phyloP scores from a whole-genome alignment of 92 coral and sea anemone species.

The Zoanthus solanderi region DNA sequence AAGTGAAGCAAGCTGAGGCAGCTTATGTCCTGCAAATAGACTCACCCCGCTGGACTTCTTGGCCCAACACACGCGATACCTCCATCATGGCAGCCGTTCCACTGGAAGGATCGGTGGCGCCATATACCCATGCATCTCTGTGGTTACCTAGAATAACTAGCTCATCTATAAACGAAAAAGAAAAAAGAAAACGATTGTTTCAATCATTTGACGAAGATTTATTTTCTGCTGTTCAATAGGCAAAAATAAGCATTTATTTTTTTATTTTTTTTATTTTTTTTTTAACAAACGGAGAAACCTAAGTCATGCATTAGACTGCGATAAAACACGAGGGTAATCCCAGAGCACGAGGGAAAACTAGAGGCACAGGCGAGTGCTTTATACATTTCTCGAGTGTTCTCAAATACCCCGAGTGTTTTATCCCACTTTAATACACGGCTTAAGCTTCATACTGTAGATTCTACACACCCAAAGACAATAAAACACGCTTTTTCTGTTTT shows the following conservation, averaged over 20 bases:
- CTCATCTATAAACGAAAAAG: slow-evolving; percentile 56
- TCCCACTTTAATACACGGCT: no score
- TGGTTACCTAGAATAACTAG: slow-evolving; percentile 86
- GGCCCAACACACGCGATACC: slow-evolving; percentile 74
- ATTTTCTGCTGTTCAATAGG: background rate
- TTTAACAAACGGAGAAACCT: background rate
- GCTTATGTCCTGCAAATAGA: background rate
- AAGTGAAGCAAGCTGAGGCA: background rate
- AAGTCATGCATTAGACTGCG: no score
- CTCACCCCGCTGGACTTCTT: slow-evolving; percentile 67
- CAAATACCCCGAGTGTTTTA: no score
- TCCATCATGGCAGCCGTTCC: slow-evolving; percentile 94
- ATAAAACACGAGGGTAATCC: no score
- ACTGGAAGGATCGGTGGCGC: slow-evolving; percentile 88
- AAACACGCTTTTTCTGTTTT: no score
- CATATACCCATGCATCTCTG: slow-evolving; percentile 90
- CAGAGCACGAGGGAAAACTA: no score
- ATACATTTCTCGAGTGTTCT: no score
- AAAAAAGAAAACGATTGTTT: background rate
- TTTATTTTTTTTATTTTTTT: no score
- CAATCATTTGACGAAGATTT: background rate
- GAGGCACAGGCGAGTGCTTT: no score
- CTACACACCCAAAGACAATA: no score
- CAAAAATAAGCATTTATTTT: no score
- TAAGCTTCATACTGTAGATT: no score